phyloP scores from a whole-genome alignment of 2,888 invertebrate genomes.

The Tetragonula carbonaria region DNA sequence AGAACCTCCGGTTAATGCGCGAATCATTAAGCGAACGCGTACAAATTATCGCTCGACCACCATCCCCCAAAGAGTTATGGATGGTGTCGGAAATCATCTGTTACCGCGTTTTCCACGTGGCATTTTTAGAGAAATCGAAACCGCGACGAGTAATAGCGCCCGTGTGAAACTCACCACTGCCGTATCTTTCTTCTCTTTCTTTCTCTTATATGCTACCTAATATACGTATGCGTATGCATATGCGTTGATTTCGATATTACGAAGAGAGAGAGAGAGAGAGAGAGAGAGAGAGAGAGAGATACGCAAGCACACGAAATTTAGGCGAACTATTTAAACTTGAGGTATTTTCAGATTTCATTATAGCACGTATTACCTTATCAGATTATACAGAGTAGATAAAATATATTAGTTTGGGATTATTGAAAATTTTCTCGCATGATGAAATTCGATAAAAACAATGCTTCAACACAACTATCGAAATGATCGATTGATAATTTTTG shows the following conservation, averaged over 20 bases:
- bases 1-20: constrained; percentile 51
- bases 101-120: constrained; percentile 30
- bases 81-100: constrained; percentile 44
- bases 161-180: constrained; percentile 9
- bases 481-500: too few species aligned
- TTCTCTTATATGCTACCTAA: neutral
- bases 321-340: too few species aligned
- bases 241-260: neutral
- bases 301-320: neutral
- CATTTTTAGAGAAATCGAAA: constrained; percentile 43
- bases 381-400: too few species aligned
- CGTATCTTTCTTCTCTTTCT: neutral
- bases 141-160: constrained; percentile 35
- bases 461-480: too few species aligned
- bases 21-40: constrained; percentile 46
- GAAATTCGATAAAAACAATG: too few species aligned
- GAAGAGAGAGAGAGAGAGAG: too few species aligned
- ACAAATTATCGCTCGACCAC: constrained; percentile 31
- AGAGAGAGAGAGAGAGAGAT: neutral
- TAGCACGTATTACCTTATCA: too few species aligned
- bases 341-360: too few species aligned
- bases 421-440: too few species aligned
- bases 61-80: constrained; percentile 22
- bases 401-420: too few species aligned
- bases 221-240: too few species aligned